Percentiles rank a stretch among this genome's conserved stretches.
Evolutionary conservation across 1,140 invertebrate species (phyloP).

Genomic region (Eufriesea mexicana): DNA sequence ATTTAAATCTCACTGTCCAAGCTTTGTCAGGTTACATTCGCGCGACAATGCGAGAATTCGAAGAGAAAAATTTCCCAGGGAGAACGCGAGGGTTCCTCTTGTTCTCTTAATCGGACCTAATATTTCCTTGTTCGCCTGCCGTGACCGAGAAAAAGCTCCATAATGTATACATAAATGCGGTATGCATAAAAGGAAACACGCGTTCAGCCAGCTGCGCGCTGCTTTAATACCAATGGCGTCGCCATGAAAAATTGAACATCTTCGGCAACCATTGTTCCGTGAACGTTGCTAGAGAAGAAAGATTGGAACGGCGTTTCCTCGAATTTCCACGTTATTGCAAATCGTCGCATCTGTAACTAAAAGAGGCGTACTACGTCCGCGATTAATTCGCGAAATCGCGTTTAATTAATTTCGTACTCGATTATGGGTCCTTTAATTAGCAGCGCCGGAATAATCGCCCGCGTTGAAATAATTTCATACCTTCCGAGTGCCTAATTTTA

Average conservation of each 20-base stretch:
- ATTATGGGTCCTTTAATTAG: too few species aligned
- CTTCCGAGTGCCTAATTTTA: too few species aligned
- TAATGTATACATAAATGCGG: constrained; percentile 51
- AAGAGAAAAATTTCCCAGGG: background rate
- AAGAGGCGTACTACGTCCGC: background rate
- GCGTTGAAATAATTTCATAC: too few species aligned
- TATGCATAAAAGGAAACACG: background rate
- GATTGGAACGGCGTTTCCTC: constrained; percentile 38
- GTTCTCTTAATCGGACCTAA: background rate
- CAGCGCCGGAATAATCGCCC: too few species aligned
- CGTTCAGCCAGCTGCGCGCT: constrained; percentile 18
- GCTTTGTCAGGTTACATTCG: background rate
- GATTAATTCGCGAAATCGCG: background rate
- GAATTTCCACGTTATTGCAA: constrained; percentile 50
- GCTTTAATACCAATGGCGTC: constrained; percentile 53
- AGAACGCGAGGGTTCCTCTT: too few species aligned
- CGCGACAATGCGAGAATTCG: background rate
- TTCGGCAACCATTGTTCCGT: constrained; percentile 62
- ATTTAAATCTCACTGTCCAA: background rate
- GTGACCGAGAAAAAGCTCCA: background rate
- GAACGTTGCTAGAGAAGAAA: background rate
- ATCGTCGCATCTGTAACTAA: background rate
- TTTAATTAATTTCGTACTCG: too few species aligned
- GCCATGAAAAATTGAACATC: constrained; percentile 69
- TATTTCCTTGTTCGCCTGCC: background rate